Evolutionary conservation across 2,888 invertebrate genomes (phyloP), one percentile per base, ranked within the genome.

Genomic region (Lapara coniferarum): DNA sequence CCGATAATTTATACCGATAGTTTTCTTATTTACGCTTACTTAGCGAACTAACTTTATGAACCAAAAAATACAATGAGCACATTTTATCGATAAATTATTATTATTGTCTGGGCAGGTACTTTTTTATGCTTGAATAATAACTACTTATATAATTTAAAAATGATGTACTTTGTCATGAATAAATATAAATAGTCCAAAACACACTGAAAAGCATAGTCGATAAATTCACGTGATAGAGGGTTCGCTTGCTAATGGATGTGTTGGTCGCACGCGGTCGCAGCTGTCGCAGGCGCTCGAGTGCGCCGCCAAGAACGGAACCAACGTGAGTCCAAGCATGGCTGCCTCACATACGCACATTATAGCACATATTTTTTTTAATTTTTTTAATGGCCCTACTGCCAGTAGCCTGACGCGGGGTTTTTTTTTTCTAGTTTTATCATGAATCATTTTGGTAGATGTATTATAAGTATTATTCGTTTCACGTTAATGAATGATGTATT

Each of bases 211-310:
- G 66, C 66, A 69, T 52, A 66, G 52, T 25, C 19, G 44, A 53
- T 46, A 55, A 55, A 8, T n/a, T 25, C 10, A 25, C 55, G 66
- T 51, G 52, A 49, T 49, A 19, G 19, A 19, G 3, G 66, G 69
- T 69, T 12, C 66, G 69, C 69, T 69, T 69, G 69, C 69, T 69
- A 69, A 69, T 57, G 66, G 89, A 85, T 90, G 89, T 92, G 85
- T 90, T 91, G 89, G 87, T 82, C 86, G 86, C 87, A 84, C 88
- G 70, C 85, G 86, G 84, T 80, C 82, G 87, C 93, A 93, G 93
- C 91, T 93, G 85, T 88, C 93, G 80, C 93, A 96, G 96, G 95
- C 95, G 94, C 95, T 96, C 94, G 96, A 96, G 95, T 95, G 94
- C 86, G 95, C 94, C 81, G 93, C 94, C 89, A 96, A 95, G 92